Base-by-base conservation (phyloP, 2,113 vertebrate genomes). In the Heterotis niloticus region DNA sequence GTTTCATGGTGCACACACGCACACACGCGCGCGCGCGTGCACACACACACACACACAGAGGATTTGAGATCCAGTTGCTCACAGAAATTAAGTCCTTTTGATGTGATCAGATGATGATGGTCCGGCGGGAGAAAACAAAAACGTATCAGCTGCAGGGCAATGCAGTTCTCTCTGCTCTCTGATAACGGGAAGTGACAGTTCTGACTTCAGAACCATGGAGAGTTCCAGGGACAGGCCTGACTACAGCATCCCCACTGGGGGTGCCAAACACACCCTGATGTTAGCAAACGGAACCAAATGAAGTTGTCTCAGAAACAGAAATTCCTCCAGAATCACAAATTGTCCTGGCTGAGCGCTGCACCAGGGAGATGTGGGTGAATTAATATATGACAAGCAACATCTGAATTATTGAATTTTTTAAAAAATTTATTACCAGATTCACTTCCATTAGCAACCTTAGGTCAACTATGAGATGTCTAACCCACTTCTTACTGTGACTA, bases 381-480 rank as follows among this genome's bases (percentile, higher is more conserved):
- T 74, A 59, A 74, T 74, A 74, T 57, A 59, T 26, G 57, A 26
- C 57, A 59, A 57, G 23, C 24, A 59, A 51, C 26, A 51, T 73
- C 23, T 57, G 69, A 54, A 28, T 59, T 74, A 74, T 28, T 59
- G n/a, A 44, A 44, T 16, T 29, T 23, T 28, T 74, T 51, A 57
- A 11, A 26, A 57, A 11, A 26, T 74, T n/a, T 74, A 62, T 17
- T 11, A 62, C 11, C 13, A 62, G 20, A 17, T 4, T 62, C 3
- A 10, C 59, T 74, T 57, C 71, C 71, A 73, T 73, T 73, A 57
- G 71, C 23, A 54, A 59, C 52, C 71, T 54, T 13, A 20, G 71
- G 71, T 51, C 71, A 74, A 51, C 51, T 57, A 23, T 73, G 51
- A 16, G 51, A 13, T 11, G 1, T 59, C 24, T 59, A 74, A 23